Conservation (phyloP, 2,888 invertebrate species). For the Mayetiola destructor region DNA sequence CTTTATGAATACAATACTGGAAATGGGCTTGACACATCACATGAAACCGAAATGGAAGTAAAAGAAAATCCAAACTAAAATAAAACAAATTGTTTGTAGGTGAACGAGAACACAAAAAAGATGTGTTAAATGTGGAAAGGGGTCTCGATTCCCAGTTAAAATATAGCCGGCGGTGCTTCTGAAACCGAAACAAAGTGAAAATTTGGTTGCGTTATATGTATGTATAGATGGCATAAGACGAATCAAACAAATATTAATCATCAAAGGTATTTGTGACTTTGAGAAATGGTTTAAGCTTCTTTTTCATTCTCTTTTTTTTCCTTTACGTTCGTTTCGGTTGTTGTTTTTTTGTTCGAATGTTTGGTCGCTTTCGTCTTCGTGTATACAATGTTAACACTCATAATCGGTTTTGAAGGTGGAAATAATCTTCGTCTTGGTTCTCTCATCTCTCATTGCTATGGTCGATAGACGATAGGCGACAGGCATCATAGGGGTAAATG, state of each 20-base stretch:
- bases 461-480: no score
- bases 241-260: slow-evolving; percentile 11
- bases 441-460: neutral
- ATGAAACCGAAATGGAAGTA: no score
- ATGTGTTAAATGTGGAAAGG: no score
- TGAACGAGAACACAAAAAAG: no score
- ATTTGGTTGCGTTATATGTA: slow-evolving; percentile 5
- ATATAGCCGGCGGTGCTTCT: neutral
- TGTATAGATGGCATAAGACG: neutral
- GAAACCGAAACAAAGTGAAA: neutral
- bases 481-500: neutral
- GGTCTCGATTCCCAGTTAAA: no score
- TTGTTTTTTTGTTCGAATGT: neutral
- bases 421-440: neutral
- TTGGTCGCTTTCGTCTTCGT: neutral
- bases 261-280: slow-evolving; percentile 12
- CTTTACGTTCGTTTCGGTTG: neutral
- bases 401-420: neutral
- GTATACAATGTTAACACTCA: neutral
- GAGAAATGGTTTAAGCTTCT: slow-evolving; percentile 9
- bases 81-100: no score
- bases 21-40: no score
- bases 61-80: no score
- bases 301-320: neutral
- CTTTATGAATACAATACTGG: no score